Evolutionary conservation across 2,113 vertebrate genomes (phyloP).

Genomic region (Xenus cinereus): DNA sequence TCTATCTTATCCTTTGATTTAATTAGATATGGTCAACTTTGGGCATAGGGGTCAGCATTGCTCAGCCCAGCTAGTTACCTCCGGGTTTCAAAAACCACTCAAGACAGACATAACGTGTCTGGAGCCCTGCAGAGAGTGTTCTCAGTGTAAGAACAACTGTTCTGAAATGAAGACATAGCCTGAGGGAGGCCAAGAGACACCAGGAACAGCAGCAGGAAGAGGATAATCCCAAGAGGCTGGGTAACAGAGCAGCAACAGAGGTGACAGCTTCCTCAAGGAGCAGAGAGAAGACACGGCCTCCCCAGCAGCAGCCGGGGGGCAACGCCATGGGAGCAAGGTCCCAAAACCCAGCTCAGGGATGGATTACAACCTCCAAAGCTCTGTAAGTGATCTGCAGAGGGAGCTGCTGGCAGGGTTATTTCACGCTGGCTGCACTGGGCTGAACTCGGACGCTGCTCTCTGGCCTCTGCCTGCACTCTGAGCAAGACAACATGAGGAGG

Average conservation of each 20-base stretch:
- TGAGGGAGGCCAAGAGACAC: not conserved
- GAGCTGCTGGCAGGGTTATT: not conserved
- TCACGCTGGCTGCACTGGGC: not conserved
- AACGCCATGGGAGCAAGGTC: not conserved
- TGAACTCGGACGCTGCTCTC: not conserved
- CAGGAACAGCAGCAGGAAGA: not conserved
- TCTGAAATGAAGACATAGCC: not conserved
- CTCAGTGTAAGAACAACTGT: not conserved
- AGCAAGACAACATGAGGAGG: not conserved
- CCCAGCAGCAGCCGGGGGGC: not conserved
- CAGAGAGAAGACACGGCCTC: not conserved
- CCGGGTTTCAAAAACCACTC: not conserved
- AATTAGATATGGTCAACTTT: not conserved
- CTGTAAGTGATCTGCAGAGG: not conserved
- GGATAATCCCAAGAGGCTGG: not conserved
- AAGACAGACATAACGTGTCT: not conserved
- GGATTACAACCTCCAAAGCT: not conserved
- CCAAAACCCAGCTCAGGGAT: not conserved
- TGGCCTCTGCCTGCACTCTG: not conserved
- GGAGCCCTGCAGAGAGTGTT: not conserved
- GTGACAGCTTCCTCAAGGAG: not conserved
- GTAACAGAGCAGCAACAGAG: not conserved
- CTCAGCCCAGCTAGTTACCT: not conserved
- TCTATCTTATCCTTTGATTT: not conserved
- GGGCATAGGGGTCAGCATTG: not conserved